Base-by-base conservation (phyloP, 2,113 vertebrate genomes). In the Grantiella picta region DNA sequence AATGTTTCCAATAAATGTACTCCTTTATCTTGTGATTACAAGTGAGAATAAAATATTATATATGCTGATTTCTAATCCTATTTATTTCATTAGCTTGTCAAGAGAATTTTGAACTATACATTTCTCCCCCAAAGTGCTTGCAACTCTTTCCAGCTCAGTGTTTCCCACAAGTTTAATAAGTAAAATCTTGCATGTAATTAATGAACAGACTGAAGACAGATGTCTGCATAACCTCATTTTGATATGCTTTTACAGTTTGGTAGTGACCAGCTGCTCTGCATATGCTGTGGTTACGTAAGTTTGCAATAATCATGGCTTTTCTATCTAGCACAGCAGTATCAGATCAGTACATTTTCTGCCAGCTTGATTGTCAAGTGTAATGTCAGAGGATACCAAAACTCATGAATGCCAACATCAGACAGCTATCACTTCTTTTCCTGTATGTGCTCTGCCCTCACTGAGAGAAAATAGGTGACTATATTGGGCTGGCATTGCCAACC, bases 181-280 rank as follows among this genome's bases (percentile, higher is more conserved):
- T 44, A 91, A 78, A 94, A 91, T 85, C 78, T 71, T 75, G 57
- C 45, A 57, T 64, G 61, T 85, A 94, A 82, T 91, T 92, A 89
- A 76, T 79, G 66, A 90, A 61, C 61, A 90, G 87, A 68, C 15
- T 61, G 87, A 86, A 81, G 68, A 78, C 89, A 96, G 89, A 95
- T 94, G 94, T 77, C 61, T 54, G 72, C 47, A 63, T 84, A 95
- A 89, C 89, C 93, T 91, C 61, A 57, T 92, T 89, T 59, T 71
- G 16, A 59, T 89, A 89, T 31, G 73, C 84, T 91, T 94, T 84
- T 89, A 16, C 87, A 70, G 69, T 89, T 78, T 63, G 84, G 81
- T 66, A 57, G 69, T 94, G 95, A 82, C 87, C 93, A 92, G 95
- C 92, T 94, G 93, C 87, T 94, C 84, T 59, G 52, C 33, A 45